A percentile compares a stretch with the other conserved stretches of the same genome.
Evolutionary conservation across 1,140 invertebrate species (phyloP).

Genomic region (Xylocopa sonorina): DNA sequence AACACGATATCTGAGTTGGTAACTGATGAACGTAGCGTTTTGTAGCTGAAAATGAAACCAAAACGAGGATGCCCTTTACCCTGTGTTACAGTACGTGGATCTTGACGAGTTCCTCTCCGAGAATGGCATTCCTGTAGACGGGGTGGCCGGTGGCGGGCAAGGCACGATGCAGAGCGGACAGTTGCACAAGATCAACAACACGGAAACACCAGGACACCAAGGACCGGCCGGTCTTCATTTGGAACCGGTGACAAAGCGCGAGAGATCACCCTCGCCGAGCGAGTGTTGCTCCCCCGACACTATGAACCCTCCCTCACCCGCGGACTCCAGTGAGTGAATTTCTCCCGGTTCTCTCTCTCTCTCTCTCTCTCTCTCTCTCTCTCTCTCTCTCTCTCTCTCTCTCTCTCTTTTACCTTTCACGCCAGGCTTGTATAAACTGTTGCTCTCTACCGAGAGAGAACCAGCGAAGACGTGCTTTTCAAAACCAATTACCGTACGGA

Average conservation of each 20-base stretch:
- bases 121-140: constrained; percentile 93
- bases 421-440: too few species aligned
- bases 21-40: too few species aligned
- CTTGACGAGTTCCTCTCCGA: constrained; percentile 97
- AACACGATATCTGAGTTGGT: not conserved
- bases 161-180: constrained; percentile 74
- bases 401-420: too few species aligned
- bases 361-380: not conserved
- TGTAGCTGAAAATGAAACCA: not conserved
- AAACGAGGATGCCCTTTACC: not conserved
- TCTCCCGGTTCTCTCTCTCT: not conserved
- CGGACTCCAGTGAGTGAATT: constrained; percentile 89
- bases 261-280: constrained; percentile 91
- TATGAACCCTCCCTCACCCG: constrained; percentile 92
- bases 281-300: constrained; percentile 93
- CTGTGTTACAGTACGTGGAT: constrained; percentile 92
- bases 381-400: too few species aligned
- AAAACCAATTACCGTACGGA: too few species aligned
- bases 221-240: constrained; percentile 78
- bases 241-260: constrained; percentile 85
- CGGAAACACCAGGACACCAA: constrained; percentile 75
- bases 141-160: constrained; percentile 84
- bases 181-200: constrained; percentile 77
- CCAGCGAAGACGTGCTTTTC: too few species aligned
- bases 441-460: too few species aligned